These are phyloP conservation scores for Octomys mimax DNA, from an alignment of 2,797 vertebrate species.

Conservation along the genomic window DNA sequence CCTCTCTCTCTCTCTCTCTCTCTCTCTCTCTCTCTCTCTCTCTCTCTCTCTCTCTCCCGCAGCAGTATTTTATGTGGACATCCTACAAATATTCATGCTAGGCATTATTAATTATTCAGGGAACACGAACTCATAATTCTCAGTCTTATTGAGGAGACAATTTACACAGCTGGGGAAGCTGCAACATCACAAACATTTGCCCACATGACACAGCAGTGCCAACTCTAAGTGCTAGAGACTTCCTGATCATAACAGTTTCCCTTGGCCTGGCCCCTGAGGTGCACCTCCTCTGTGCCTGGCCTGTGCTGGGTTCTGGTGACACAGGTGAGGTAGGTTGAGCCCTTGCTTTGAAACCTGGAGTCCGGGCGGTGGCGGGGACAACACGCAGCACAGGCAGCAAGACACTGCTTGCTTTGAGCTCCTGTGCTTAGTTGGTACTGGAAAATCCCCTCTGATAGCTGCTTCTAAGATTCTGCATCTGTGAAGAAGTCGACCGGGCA, in stretches of 20 bases:
- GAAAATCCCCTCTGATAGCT: neutral
- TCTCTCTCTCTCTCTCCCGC: no score
- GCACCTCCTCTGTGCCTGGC: neutral
- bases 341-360: neutral
- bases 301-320: neutral
- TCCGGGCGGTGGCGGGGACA: neutral
- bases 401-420: no score
- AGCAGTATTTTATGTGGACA: neutral
- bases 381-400: fast-evolving
- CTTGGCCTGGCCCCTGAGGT: neutral
- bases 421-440: neutral
- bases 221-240: neutral
- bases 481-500: neutral
- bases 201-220: fast-evolving
- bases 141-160: constrained; percentile 4
- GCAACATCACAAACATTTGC: neutral
- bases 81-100: neutral
- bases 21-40: neutral
- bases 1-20: neutral
- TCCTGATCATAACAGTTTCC: neutral
- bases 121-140: neutral
- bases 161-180: neutral
- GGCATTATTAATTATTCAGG: neutral
- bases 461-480: neutral
- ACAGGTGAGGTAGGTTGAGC: neutral